Base-by-base conservation (phyloP, 1,140 invertebrate species). In the Drosophila jambulina region DNA sequence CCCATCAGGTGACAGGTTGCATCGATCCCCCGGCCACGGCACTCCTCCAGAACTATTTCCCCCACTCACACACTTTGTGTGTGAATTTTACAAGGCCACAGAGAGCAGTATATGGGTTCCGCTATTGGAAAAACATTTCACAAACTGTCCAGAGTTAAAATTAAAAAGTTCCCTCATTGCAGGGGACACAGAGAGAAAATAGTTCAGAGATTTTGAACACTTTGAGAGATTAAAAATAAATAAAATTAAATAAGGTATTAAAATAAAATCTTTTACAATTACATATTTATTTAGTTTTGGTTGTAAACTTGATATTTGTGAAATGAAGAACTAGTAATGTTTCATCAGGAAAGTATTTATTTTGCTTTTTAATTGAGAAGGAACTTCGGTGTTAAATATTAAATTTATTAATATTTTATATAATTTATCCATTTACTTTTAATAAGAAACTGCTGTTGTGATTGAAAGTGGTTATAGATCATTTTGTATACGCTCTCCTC, bases 81-180 rank as follows among this genome's bases (percentile, higher is more conserved):
- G 53, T 71, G 60, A 38, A 19, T 63, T 62, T 68, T 60, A 57
- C 65, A 82, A 82, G 75, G 79, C 72, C 80, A 60, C 19, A 13
- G 17, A 27, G 42, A 58, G 49, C 25, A 10, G 46, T 60, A 64
- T 29, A 34, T 59, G 36, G 69, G 46, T 45, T 65, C 49, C 62
- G 36, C 59, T 45, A 59, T 65, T 71, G 58, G 51, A 70, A 67
- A 75, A 78, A 57, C 36, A 49, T 79, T 78, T 78, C 51, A 57
- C 36, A 70, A 62, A 58, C 21, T 51, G 57, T 62, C 67, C 49
- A 40, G 56, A 65, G 69, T 61, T 80, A 80, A 80, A 80, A 80
- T 80, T 63, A 80, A 80, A 80, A 62, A 58, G 54, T 69, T 67
- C 42, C 57, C 80, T 78, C 63, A 70, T 57, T 75, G 71, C 76